These are phyloP conservation scores for Tauraco hartlaubi DNA, from an alignment of 2,797 vertebrate species.

Conservation along the genomic window DNA sequence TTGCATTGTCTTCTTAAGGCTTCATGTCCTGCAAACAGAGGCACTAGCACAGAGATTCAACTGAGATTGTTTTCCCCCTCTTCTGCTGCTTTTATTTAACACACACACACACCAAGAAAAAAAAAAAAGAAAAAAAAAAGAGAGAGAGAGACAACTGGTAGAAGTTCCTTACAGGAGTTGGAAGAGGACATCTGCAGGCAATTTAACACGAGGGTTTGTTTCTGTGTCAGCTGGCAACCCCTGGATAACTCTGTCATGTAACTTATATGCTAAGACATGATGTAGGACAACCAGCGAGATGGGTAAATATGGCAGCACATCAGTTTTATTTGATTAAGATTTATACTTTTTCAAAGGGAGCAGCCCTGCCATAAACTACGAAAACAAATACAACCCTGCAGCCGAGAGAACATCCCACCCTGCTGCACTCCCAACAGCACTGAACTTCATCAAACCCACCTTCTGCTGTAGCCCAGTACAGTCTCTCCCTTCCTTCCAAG, in stretches of 20 bases:
- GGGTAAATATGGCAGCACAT: slow-evolving; percentile 58
- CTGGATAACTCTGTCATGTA: slow-evolving; percentile 70
- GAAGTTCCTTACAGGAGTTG: slow-evolving; percentile 58
- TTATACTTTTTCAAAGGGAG: slow-evolving; percentile 28
- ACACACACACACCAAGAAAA: not conserved
- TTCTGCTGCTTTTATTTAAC: slow-evolving; percentile 68
- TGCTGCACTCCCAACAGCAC: not conserved
- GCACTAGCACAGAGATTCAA: slow-evolving; percentile 55
- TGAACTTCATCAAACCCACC: not conserved
- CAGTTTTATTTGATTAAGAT: slow-evolving; percentile 61
- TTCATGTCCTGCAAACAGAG: slow-evolving; percentile 61
- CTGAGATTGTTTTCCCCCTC: slow-evolving; percentile 48
- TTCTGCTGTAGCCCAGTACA: not conserved
- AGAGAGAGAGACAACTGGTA: not conserved
- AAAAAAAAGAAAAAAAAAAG: not conserved
- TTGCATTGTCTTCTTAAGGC: slow-evolving; percentile 53
- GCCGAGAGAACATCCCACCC: not conserved
- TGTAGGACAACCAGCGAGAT: slow-evolving; percentile 68
- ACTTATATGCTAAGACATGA: slow-evolving; percentile 68
- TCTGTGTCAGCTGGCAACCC: slow-evolving; percentile 72
- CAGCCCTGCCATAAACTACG: not conserved
- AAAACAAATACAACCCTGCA: not conserved
- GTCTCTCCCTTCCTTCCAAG: not conserved
- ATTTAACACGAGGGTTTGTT: slow-evolving; percentile 70
- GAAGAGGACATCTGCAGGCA: slow-evolving; percentile 69